Conservation (phyloP, 2,888 invertebrate species). For the Lacanobia oleracea region DNA sequence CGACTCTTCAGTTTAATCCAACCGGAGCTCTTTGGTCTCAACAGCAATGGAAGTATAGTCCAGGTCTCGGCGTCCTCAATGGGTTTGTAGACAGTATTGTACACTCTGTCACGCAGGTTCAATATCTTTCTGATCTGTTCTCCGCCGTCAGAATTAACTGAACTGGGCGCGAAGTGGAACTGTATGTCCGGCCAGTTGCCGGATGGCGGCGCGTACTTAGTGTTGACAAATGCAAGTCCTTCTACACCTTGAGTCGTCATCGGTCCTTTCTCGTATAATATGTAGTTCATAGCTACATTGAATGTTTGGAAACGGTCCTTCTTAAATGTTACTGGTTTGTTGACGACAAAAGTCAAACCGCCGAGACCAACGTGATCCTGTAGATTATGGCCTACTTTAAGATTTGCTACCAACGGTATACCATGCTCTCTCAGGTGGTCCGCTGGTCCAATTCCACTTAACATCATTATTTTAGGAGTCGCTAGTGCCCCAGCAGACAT, state of each 20-base stretch:
- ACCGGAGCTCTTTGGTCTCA: constrained; percentile 97
- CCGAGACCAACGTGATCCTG: constrained; percentile 97
- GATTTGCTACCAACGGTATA: constrained; percentile 93
- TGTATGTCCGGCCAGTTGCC: constrained; percentile 96
- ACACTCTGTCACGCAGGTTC: constrained; percentile 94
- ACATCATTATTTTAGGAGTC: constrained; percentile 97
- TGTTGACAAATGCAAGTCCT: constrained; percentile 96
- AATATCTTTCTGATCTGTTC: constrained; percentile 94
- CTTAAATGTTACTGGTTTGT: constrained; percentile 95
- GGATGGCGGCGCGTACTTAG: constrained; percentile 95
- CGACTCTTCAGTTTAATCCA: constrained; percentile 95
- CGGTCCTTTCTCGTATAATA: constrained; percentile 95
- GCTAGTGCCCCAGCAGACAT: constrained; percentile 97
- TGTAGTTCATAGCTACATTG: constrained; percentile 95
- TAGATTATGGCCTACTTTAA: constrained; percentile 95
- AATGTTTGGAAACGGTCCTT: constrained; percentile 94
- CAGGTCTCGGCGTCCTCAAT: constrained; percentile 95
- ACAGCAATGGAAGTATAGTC: constrained; percentile 94
- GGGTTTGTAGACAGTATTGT: constrained; percentile 96
- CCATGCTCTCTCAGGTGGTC: constrained; percentile 93
- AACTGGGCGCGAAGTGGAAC: constrained; percentile 96
- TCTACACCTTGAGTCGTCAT: constrained; percentile 96
- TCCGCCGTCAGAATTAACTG: constrained; percentile 95
- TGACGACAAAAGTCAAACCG: constrained; percentile 95
- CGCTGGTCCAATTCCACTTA: constrained; percentile 96